Evolutionary conservation across 2,113 vertebrate species (phyloP).

Genomic region (Scatophagus argus): DNA sequence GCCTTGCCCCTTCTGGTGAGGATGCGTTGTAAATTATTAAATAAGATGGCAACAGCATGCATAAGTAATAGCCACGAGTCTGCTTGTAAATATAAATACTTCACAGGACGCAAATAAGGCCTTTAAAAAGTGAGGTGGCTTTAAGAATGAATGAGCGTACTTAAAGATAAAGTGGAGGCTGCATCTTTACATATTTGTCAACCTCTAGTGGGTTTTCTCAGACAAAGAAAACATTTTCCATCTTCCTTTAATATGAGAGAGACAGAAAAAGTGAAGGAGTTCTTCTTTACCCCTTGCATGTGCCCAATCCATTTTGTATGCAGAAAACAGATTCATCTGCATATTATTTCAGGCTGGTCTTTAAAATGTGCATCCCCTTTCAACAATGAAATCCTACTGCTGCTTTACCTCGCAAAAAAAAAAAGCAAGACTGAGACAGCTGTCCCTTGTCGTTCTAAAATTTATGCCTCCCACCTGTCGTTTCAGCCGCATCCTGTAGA

Average conservation of each 20-base stretch:
- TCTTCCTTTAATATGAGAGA: slow-evolving; percentile 19
- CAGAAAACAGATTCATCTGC: slow-evolving; percentile 5
- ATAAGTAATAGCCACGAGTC: slow-evolving; percentile 79
- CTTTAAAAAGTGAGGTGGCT: slow-evolving; percentile 77
- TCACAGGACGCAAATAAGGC: slow-evolving; percentile 79
- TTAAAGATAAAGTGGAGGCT: slow-evolving; percentile 40
- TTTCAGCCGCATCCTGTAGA: slow-evolving; percentile 36
- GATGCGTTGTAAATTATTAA: slow-evolving; percentile 79
- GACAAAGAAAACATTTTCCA: slow-evolving; percentile 30
- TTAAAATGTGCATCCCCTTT: slow-evolving; percentile 13
- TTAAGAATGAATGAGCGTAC: slow-evolving; percentile 80
- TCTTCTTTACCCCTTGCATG: neutral
- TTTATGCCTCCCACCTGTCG: slow-evolving; percentile 52
- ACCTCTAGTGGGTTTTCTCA: slow-evolving; percentile 24
- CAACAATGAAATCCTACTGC: slow-evolving; percentile 25
- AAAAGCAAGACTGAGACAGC: slow-evolving; percentile 39
- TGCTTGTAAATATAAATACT: slow-evolving; percentile 86
- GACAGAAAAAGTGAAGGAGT: neutral
- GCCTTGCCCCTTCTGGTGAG: slow-evolving; percentile 65
- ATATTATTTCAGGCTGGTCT: slow-evolving; percentile 29
- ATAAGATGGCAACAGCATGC: slow-evolving; percentile 77
- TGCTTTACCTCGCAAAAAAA: slow-evolving; percentile 5
- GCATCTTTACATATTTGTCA: slow-evolving; percentile 29
- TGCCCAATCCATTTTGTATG: slow-evolving; percentile 12
- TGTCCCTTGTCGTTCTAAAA: slow-evolving; percentile 34